Evolutionary conservation across 2,113 vertebrate species (phyloP).

Genomic region (Lagenorhynchus albirostris): DNA sequence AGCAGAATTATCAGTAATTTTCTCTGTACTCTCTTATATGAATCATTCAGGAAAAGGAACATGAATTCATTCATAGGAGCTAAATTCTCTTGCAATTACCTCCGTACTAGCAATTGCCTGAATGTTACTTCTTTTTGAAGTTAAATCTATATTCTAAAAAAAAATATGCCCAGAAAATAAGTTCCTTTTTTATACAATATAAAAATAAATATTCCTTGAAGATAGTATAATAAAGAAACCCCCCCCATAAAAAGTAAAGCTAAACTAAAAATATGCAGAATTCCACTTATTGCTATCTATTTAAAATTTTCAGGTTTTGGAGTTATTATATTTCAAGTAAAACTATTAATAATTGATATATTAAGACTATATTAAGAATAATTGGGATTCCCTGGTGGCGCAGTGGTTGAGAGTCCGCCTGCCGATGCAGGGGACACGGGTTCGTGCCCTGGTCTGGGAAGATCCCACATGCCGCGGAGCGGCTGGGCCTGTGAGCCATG

Average conservation of each 20-base stretch:
- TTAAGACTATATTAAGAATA: neutral
- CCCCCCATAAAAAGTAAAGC: neutral
- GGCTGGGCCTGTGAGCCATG: too few species aligned
- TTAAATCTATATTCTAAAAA: slow-evolving; percentile 27
- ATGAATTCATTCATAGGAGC: neutral
- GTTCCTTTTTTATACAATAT: neutral
- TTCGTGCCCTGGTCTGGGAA: too few species aligned
- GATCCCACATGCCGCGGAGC: too few species aligned
- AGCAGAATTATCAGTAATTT: neutral
- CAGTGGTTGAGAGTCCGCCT: too few species aligned
- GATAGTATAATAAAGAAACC: neutral
- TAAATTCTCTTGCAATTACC: neutral
- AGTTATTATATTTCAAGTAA: neutral
- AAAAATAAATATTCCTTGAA: neutral
- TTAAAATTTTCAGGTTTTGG: neutral
- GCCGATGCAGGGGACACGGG: too few species aligned
- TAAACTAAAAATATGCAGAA: neutral
- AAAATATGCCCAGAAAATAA: neutral
- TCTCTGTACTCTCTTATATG: neutral
- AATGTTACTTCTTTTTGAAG: slow-evolving; percentile 7
- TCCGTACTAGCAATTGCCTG: neutral
- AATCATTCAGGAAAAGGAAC: neutral
- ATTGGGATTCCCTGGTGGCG: neutral
- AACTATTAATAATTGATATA: neutral
- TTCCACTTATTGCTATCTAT: neutral